A percentile compares a stretch with the other conserved stretches of the same genome.
Evolutionary conservation across 1,140 invertebrate genomes (phyloP).

Genomic region (Papilio helenus): DNA sequence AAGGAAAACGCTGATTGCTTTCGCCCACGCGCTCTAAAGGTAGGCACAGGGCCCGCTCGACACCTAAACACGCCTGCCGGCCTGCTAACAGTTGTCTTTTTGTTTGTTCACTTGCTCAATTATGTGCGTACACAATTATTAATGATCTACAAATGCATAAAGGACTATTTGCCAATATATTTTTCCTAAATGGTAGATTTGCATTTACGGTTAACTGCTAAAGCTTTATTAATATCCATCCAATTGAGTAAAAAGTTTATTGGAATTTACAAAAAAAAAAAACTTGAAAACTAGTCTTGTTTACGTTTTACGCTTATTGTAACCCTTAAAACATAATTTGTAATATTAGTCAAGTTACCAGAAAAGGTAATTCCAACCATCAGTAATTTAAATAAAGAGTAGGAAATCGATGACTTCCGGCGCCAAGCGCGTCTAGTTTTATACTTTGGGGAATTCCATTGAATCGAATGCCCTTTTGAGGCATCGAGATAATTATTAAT

Average conservation of each 20-base stretch:
- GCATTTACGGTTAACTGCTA: no score
- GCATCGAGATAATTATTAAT: constrained; percentile 55
- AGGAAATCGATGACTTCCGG: constrained; percentile 19
- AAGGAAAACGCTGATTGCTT: constrained; percentile 18
- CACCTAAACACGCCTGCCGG: not conserved
- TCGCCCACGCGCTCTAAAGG: not conserved
- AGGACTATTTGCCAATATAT: not conserved
- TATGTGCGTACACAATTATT: no score
- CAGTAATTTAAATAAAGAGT: not conserved
- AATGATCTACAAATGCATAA: not conserved
- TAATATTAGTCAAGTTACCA: no score
- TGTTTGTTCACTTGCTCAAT: not conserved
- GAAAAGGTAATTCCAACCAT: not conserved
- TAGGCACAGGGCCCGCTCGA: not conserved
- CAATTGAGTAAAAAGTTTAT: no score
- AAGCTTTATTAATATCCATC: no score
- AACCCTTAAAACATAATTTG: no score
- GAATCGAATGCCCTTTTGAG: constrained; percentile 39
- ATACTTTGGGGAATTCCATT: constrained; percentile 42
- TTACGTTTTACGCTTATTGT: no score
- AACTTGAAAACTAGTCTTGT: no score
- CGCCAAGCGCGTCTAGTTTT: constrained; percentile 14
- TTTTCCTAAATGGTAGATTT: no score
- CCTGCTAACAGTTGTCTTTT: not conserved
- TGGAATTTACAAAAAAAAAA: no score